Evolutionary conservation across 2,797 vertebrate genomes (phyloP), one percentile per base, ranked within the genome.

Genomic region (Loriculus beryllinus): DNA sequence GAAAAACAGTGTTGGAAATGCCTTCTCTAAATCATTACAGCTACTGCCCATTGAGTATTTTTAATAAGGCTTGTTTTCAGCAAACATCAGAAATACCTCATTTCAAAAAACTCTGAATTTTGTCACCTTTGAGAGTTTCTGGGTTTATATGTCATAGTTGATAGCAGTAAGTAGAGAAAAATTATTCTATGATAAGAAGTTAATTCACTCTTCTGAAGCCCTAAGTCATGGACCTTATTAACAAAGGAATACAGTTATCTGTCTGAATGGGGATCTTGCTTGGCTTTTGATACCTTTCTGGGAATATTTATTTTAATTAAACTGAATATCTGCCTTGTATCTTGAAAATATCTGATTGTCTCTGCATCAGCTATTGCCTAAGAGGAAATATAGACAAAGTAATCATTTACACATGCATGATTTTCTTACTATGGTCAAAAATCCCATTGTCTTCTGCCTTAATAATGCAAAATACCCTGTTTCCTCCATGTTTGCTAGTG

Each of bases 301-400:
- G 62, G 69, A 91, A 91, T 93, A 93, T 91, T 95, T 92, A 86
- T 90, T 94, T 92, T 93, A 96, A 96, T 96, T 96, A 91, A 96
- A 93, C 59, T 81, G 35, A 82, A 67, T 95, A 93, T 93, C 92
- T 93, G n/a, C 26, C 80, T 91, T 94, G 91, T 95, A 86, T 96
- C 92, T 86, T 93, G 23, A 70, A 95, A 92, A 90, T 86, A 92
- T 93, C 89, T 92, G 87, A 83, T 95, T 88, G 75, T 89, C 77
- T 83, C 77, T 79, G 79, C 72, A 86, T 90, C 85, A 91, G 23
- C 51, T 86, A 67, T 84, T 94, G 87, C 82, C 74, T 88, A 90
- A 86, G 69, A 96, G 76, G 82, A 96, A 94, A 91, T 76, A 94
- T 10, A 93, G 82, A 83, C 39, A 14, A 87, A 94, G 79, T 83